phyloP scores from a whole-genome alignment of 2,888 invertebrate species.

The Drosophila siamana region DNA sequence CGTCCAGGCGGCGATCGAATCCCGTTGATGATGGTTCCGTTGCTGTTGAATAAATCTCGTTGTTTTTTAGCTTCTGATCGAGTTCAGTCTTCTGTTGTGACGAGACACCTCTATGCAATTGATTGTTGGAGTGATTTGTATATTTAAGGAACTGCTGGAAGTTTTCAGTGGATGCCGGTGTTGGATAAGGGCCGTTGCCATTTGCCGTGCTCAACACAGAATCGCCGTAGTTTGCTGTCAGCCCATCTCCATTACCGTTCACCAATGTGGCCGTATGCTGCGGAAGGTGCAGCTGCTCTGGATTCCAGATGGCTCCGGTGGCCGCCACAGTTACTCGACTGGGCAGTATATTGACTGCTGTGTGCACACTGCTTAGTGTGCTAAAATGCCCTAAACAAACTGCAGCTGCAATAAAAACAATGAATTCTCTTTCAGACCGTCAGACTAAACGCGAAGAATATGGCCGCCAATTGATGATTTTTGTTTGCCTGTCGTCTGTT shows the following conservation, averaged over 20 bases:
- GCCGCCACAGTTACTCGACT: slow-evolving; percentile 43
- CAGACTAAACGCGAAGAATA: neutral
- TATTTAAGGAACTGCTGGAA: slow-evolving; percentile 1
- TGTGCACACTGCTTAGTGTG: slow-evolving; percentile 54
- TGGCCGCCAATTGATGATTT: slow-evolving; percentile 2
- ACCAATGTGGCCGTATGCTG: neutral
- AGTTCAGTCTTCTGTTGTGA: neutral
- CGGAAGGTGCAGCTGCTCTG: slow-evolving; percentile 20
- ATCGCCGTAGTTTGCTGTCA: slow-evolving; percentile 13
- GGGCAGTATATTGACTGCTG: slow-evolving; percentile 47
- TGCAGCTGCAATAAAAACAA: neutral
- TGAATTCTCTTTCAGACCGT: neutral
- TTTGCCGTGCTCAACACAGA: slow-evolving; percentile 15
- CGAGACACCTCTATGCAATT: neutral
- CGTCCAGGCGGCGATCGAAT: slow-evolving; percentile 24
- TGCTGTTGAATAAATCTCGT: neutral
- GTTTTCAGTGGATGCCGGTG: neutral
- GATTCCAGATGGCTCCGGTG: slow-evolving; percentile 43
- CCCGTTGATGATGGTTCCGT: neutral
- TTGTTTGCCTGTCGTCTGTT: neutral
- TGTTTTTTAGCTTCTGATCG: neutral
- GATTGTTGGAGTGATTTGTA: neutral
- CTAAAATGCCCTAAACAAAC: neutral
- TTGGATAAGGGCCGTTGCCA: slow-evolving; percentile 14
- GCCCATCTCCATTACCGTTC: slow-evolving; percentile 28